Evolutionary conservation across 2,113 vertebrate species (phyloP), one percentile per base, ranked within the genome.

Genomic region (Albula glossodonta): DNA sequence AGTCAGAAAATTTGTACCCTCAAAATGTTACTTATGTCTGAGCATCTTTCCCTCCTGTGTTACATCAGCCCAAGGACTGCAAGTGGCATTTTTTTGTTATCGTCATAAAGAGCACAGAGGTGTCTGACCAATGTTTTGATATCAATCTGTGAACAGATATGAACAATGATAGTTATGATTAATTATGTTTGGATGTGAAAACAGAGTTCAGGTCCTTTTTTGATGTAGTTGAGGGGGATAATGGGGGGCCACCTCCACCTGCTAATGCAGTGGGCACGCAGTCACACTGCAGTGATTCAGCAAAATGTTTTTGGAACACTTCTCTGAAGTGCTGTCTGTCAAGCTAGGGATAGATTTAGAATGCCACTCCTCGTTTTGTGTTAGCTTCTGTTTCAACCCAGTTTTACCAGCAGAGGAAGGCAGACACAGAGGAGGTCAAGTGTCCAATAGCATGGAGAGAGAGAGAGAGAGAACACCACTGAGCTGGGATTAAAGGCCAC

Each of bases 261-360:
- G 88, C 89, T 92, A 15, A 82, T 90, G 90, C 90, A 90, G 86
- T 86, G 88, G 83, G 90, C 81, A 85, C 92, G 90, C 90, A 87
- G 88, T 93, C 88, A 84, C 90, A 89, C 87, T 80, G 91, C 93
- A 92, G 93, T 95, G 95, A 95, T 95, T 94, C 94, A 96, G 94
- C 94, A 93, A 88, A 93, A 93, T 91, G 91, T 88, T 91, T 91
- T 89, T 79, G 89, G 92, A 91, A 84, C 82, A 60, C 86, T 91
- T 87, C 89, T 89, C 89, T 88, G 87, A 93, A 91, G 89, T 87
- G 90, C 92, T 86, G 90, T 92, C 92, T 91, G 89, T 92, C 91
- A 92, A 87, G 89, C 88, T 80, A 12, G 41, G 87, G 90, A 84
- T 90, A 91, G 80, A 90, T 89, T 90, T 88, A 89, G 87, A 85